Conservation (phyloP, 2,113 vertebrate species). For the Prunella himalayana region DNA sequence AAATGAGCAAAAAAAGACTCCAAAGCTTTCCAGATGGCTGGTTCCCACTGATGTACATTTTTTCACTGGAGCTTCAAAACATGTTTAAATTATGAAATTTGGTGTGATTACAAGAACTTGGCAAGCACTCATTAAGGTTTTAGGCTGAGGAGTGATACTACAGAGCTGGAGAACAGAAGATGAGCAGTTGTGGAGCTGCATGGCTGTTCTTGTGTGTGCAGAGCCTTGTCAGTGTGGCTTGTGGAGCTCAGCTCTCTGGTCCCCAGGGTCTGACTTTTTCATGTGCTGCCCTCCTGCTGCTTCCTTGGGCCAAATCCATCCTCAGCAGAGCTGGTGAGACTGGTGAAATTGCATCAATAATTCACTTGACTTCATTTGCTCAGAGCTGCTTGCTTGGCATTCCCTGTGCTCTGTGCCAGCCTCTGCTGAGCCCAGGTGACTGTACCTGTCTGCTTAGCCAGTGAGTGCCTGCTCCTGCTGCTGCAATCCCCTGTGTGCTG, state of each 20-base stretch:
- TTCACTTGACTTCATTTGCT: background rate
- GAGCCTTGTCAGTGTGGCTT: fast-evolving
- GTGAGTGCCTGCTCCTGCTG: background rate
- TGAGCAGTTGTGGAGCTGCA: background rate
- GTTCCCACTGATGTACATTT: slow-evolving; percentile 45
- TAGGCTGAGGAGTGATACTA: slow-evolving; percentile 10
- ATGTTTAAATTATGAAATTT: slow-evolving; percentile 53
- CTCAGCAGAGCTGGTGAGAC: background rate
- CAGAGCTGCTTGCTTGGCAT: background rate
- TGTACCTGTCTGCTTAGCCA: background rate
- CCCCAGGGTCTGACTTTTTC: background rate
- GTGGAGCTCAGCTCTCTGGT: background rate
- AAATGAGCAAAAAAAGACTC: slow-evolving; percentile 52
- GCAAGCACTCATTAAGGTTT: slow-evolving; percentile 42
- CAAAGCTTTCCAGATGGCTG: slow-evolving; percentile 57
- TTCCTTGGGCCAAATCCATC: background rate
- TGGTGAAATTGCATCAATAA: background rate
- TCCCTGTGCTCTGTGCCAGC: background rate
- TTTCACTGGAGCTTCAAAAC: slow-evolving; percentile 40
- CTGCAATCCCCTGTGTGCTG: background rate
- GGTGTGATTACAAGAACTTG: slow-evolving; percentile 52
- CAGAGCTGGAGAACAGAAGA: slow-evolving; percentile 7
- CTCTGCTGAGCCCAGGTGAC: background rate
- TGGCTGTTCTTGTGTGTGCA: background rate
- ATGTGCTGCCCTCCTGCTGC: background rate